Evolutionary conservation across 2,113 vertebrate species (phyloP).

Genomic region (Psittacula cyanocephala): DNA sequence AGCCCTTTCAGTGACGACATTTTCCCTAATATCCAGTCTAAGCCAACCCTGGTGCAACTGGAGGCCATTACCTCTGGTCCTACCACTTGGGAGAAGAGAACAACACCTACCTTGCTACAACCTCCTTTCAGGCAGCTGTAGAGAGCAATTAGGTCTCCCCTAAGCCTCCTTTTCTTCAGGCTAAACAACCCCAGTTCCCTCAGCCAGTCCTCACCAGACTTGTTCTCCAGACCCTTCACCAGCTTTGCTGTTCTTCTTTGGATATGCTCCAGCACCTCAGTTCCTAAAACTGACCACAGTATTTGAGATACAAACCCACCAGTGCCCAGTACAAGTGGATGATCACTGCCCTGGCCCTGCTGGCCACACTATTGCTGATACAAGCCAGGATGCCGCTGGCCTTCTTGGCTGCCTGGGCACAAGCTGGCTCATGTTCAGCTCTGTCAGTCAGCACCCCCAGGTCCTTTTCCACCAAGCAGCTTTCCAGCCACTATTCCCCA

Average conservation of each 20-base stretch:
- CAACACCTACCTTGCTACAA: too few species aligned
- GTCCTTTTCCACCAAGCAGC: not conserved
- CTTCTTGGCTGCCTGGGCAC: not conserved
- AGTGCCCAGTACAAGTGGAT: rapidly evolving
- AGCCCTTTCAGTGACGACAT: not conserved
- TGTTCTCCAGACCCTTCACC: not conserved
- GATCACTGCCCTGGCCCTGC: not conserved
- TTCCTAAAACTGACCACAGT: not conserved
- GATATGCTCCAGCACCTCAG: not conserved
- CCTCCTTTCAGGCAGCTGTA: too few species aligned
- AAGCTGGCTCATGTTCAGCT: rapidly evolving
- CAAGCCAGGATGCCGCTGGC: not conserved
- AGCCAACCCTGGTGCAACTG: not conserved
- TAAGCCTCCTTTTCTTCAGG: not conserved
- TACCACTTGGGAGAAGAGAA: too few species aligned
- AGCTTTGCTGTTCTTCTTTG: too few species aligned
- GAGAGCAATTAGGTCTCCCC: not conserved
- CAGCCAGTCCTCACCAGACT: rapidly evolving
- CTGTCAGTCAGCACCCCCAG: not conserved
- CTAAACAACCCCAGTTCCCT: not conserved
- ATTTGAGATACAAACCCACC: not conserved
- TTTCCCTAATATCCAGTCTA: not conserved
- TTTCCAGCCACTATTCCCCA: not conserved
- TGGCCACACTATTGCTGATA: not conserved
- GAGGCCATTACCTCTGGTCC: not conserved